phyloP scores from a whole-genome alignment of 2,888 invertebrate genomes.

The Sisyra nigra region DNA sequence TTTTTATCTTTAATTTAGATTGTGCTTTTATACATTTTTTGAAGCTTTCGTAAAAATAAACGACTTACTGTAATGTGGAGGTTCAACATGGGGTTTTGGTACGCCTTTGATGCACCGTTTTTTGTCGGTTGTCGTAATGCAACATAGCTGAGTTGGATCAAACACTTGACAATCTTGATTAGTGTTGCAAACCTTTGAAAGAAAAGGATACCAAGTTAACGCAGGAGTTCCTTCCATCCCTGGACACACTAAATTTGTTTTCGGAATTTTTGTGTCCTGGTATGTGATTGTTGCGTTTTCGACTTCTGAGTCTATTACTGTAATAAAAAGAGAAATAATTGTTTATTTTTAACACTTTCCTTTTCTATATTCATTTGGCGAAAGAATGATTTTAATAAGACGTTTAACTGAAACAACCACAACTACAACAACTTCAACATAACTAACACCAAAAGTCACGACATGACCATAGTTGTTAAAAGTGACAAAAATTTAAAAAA shows the following conservation, averaged over 20 bases:
- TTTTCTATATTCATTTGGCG: too few relatives aligned
- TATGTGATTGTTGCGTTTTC: neutral
- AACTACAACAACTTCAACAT: too few relatives aligned
- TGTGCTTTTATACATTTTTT: neutral
- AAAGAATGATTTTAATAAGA: too few relatives aligned
- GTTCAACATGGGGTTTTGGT: conserved; percentile 34
- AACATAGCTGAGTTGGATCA: conserved; percentile 1
- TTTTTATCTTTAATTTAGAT: neutral
- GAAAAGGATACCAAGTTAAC: neutral
- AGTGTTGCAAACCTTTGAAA: neutral
- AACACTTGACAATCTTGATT: neutral
- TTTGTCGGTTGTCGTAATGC: neutral
- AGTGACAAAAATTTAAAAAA: too few relatives aligned
- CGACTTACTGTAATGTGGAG: conserved; percentile 24
- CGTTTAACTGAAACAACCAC: too few relatives aligned
- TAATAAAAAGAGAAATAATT: neutral
- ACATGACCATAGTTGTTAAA: too few relatives aligned
- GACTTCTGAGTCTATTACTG: neutral
- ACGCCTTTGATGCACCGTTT: conserved; percentile 31
- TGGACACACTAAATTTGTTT: conserved; percentile 2
- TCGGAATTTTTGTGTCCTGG: neutral
- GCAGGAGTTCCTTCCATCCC: neutral
- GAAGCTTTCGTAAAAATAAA: neutral
- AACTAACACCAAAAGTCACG: too few relatives aligned
- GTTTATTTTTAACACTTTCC: too few relatives aligned